Evolutionary conservation across 1,140 invertebrate species (phyloP), one percentile per base, ranked within the genome.

Genomic region (Metaphire vulgaris): DNA sequence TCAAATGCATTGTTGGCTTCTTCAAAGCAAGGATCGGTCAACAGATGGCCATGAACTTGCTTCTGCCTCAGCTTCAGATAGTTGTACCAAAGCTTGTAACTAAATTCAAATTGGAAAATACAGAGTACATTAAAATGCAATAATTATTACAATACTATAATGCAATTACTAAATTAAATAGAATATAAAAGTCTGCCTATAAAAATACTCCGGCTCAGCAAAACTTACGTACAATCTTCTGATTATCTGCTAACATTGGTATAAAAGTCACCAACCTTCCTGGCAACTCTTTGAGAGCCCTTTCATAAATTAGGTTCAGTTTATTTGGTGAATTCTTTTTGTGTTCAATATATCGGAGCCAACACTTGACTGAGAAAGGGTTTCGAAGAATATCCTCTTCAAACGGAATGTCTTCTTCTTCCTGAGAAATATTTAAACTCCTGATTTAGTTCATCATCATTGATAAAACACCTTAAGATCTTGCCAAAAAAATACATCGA

Each of bases 361-460:
- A 99, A 83, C 97, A 95, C 87, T 98, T 98, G 0, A 99, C 93
- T 21, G 95, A 97, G 87, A 92, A 97, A 1, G 95, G 95, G 88
- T 99, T 99, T 79, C 97, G 88, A 30, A 98, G 87, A 82, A 99
- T 97, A 86, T 99, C 97, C 86, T 99, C 97, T 89, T 99, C 97
- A 86, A 96, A 99, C 1, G 96, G 93, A 41, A 99, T 87, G 88
- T 99, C 96, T 83, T 96, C 94, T 85, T 97, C 94, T 82, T 91
- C 92, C 92, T 89, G 68, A 28, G 79, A 78, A n/a, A n/a, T n/a
- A n/a, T n/a, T n/a, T n/a, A n/a, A n/a, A n/a, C n/a, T n/a, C n/a
- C n/a, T n/a, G n/a, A n/a, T n/a, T n/a, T n/a, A n/a, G n/a, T n/a
- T n/a, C n/a, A n/a, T n/a, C n/a, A n/a, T n/a, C n/a, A n/a, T n/a